These are phyloP conservation scores for Nycticorax nycticorax DNA, from an alignment of 2,113 vertebrate species.

Conservation along the genomic window DNA sequence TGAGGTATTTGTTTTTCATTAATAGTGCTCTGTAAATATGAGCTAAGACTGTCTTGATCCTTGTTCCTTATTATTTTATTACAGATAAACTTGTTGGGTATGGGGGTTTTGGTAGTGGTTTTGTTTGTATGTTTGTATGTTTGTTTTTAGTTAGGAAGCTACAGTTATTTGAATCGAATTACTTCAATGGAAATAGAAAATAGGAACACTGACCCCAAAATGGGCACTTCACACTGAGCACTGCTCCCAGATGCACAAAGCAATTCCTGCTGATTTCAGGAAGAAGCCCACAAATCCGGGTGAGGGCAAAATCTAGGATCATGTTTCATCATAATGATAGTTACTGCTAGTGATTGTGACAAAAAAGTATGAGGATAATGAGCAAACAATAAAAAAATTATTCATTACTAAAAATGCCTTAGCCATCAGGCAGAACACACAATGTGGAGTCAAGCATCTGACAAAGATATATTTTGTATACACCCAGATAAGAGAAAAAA, in stretches of 20 bases:
- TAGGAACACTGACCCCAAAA: neutral
- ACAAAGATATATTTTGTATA: neutral
- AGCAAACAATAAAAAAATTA: neutral
- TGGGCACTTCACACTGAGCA: neutral
- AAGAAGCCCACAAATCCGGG: neutral
- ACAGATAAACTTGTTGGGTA: neutral
- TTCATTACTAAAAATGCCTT: neutral
- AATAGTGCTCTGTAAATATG: neutral
- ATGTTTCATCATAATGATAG: neutral
- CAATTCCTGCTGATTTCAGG: neutral
- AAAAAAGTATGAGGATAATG: neutral
- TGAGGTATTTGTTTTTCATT: neutral
- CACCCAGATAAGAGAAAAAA: neutral
- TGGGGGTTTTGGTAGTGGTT: accelerated
- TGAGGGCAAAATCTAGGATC: neutral
- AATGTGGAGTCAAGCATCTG: neutral
- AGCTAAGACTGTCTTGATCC: neutral
- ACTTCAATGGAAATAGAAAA: neutral
- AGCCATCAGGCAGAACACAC: neutral
- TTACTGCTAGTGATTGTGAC: neutral
- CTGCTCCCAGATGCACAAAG: neutral
- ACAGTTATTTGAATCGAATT: neutral
- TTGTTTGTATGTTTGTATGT: no score
- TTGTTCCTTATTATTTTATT: neutral
- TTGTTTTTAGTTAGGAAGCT: neutral